phyloP scores from a whole-genome alignment of 2,113 vertebrate species.

The Struthidea cinerea region DNA sequence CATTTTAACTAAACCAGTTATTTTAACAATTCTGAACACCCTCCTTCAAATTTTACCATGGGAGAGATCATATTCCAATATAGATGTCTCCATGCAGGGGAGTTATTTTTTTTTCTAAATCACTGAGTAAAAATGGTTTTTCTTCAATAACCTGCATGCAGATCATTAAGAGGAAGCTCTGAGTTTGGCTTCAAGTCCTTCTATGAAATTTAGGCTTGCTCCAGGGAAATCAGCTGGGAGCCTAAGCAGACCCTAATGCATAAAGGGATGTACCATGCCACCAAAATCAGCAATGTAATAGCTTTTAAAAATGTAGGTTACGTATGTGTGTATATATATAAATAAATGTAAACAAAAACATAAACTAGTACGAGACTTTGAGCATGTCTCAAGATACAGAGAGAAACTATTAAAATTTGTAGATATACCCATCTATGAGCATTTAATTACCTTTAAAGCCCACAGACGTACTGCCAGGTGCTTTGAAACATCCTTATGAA shows the following conservation, averaged over 20 bases:
- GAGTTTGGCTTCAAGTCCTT: not conserved
- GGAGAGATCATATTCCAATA: not conserved
- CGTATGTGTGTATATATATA: rapidly evolving
- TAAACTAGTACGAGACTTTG: not conserved
- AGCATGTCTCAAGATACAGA: not conserved
- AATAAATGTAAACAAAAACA: not conserved
- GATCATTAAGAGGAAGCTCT: not conserved
- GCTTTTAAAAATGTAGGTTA: not conserved
- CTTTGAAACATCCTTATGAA: not conserved
- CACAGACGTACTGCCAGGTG: not conserved
- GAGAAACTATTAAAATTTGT: not conserved
- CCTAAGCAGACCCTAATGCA: not conserved
- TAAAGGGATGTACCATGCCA: not conserved
- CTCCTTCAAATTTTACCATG: not conserved
- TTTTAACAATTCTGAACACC: not conserved
- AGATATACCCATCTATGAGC: not conserved
- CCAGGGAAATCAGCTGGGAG: not conserved
- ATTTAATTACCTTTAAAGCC: not conserved
- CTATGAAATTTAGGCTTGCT: not conserved
- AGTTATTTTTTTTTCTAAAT: not conserved
- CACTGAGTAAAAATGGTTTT: not conserved
- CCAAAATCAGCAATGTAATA: not conserved
- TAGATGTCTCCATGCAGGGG: rapidly evolving
- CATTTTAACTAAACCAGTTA: not conserved
- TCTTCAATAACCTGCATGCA: not conserved